Evolutionary conservation across 1,140 invertebrate species (phyloP).

Genomic region (Neodiprion fabricii): DNA sequence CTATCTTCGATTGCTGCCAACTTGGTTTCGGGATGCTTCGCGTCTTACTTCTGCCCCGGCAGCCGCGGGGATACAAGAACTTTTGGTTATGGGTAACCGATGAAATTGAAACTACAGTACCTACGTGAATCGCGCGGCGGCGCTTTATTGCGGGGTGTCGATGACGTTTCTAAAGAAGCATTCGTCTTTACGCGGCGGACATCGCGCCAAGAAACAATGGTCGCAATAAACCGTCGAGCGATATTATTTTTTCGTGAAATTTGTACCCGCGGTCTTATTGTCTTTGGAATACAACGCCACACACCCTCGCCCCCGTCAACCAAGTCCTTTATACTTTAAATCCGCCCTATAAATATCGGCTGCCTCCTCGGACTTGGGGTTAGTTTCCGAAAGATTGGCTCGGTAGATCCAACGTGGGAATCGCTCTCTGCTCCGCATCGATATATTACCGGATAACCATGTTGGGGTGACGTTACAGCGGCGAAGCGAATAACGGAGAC

Average conservation of each 20-base stretch:
- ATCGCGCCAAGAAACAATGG: no score
- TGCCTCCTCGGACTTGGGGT: conserved; percentile 58
- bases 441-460: conserved; percentile 44
- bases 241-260: not conserved
- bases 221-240: no score
- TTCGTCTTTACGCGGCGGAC: no score
- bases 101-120: not conserved
- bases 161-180: no score
- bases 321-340: conserved; percentile 62
- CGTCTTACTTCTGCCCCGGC: not conserved
- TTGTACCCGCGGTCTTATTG: not conserved
- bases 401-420: conserved; percentile 61
- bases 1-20: conserved; percentile 57
- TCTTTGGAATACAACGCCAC: not conserved
- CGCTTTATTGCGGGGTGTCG: no score
- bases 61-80: not conserved
- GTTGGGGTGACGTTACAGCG: conserved; percentile 36
- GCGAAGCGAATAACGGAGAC: conserved; percentile 6
- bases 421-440: conserved; percentile 57
- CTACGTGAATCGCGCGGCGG: not conserved
- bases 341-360: conserved; percentile 62
- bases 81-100: not conserved
- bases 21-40: conserved; percentile 14
- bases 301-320: conserved; percentile 38
- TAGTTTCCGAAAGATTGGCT: conserved; percentile 64